Conservation (phyloP, 2,888 invertebrate genomes). For the Bellardia pandia region DNA sequence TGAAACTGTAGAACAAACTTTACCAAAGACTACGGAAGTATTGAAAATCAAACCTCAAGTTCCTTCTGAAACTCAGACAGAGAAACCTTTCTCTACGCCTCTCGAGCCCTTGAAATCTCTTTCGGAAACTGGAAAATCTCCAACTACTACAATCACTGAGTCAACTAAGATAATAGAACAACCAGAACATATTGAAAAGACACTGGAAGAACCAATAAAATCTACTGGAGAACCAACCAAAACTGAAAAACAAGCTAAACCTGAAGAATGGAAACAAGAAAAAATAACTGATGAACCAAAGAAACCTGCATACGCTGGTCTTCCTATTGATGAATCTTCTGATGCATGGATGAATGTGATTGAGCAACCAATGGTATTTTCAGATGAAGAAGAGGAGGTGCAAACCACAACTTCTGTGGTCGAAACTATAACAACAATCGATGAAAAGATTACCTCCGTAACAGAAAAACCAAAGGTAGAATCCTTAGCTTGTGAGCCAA, state of each 20-base stretch:
- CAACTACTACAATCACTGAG: not conserved
- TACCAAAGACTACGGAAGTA: not conserved
- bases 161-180: not conserved
- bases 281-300: conserved; percentile 70
- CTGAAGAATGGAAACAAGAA: conserved; percentile 9
- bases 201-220: not conserved
- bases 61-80: not conserved
- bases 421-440: conserved; percentile 35
- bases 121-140: not conserved
- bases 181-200: not conserved
- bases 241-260: not conserved
- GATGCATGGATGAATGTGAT: conserved; percentile 81
- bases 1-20: conserved; percentile 74
- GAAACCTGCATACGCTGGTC: conserved; percentile 77
- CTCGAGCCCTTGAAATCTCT: conserved; percentile 14
- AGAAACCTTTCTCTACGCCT: conserved; percentile 28
- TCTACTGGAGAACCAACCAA: not conserved
- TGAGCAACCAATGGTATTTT: conserved; percentile 77
- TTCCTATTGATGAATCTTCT: conserved; percentile 79
- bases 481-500: conserved; percentile 77
- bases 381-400: conserved; percentile 75
- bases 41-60: not conserved
- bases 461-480: not conserved
- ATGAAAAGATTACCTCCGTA: conserved; percentile 41
- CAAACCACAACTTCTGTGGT: not conserved